Percentiles rank a stretch among this genome's conserved stretches.
Conservation (phyloP, 2,113 vertebrate genomes). For the Tachysurus fulvidraco region DNA sequence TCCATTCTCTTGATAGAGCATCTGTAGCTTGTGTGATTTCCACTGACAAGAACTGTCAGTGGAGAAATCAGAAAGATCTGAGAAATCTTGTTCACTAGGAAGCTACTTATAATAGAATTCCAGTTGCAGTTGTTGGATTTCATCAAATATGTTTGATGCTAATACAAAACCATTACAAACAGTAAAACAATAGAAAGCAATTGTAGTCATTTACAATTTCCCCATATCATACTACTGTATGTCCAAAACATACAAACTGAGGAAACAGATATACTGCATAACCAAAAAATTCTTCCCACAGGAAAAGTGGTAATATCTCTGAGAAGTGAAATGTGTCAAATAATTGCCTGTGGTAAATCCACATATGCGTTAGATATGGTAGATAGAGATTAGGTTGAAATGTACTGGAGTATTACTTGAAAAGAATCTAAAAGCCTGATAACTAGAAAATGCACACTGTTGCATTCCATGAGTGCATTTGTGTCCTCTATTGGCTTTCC, state of each 20-base stretch:
- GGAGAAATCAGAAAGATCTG: neutral
- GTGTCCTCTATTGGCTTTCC: neutral
- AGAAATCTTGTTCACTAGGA: neutral
- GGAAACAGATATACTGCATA: neutral
- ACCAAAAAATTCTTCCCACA: neutral
- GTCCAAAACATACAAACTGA: neutral
- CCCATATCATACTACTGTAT: neutral
- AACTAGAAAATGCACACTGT: conserved; percentile 36
- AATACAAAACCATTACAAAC: neutral
- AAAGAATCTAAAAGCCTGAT: conserved; percentile 32
- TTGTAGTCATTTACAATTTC: neutral
- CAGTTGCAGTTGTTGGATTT: neutral
- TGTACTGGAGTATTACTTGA: neutral
- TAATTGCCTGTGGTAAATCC: neutral
- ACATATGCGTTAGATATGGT: neutral
- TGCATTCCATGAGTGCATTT: conserved; percentile 36
- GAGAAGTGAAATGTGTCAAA: neutral
- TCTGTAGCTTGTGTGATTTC: neutral
- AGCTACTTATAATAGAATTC: neutral
- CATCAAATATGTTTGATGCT: too few species aligned
- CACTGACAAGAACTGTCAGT: neutral
- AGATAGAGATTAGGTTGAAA: neutral
- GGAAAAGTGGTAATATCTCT: neutral
- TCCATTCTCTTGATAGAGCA: neutral
- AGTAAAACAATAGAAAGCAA: neutral